Base-by-base conservation (phyloP, 2,888 invertebrate genomes). In the Fissipunctia ypsillon region DNA sequence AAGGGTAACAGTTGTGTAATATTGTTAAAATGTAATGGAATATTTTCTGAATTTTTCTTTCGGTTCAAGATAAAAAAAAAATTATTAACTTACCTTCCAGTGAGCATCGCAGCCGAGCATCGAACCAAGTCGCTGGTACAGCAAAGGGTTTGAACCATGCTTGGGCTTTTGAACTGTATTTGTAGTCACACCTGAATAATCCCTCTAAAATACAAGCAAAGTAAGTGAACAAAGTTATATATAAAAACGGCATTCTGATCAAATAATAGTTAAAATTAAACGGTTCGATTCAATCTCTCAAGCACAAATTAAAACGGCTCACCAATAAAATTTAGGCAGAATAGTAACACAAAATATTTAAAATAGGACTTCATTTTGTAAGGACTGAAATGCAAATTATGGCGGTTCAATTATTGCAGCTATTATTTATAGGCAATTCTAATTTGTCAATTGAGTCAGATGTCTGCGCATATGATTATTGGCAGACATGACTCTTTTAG, bases 131-230 rank as follows among this genome's bases (percentile, higher is more conserved):
- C 3, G 81, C 83, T 1, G 81, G 81, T 3, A 83, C 31, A 12
- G 31, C 4, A 19, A 69, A 56, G 1, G 19, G 45, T 43, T 83
- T 81, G n/a, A 81, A 75, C 81, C 81, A 81, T 14, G 41, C 65
- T 14, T 64, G 12, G 0, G 69, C 71, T 12, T 35, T 48, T 0
- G 63, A 5, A 57, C 79, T 83, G n/a, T 64, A 81, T 9, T 56
- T 60, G 56, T 83, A 81, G 48, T 83, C 81, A 60, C 80, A 81
- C 35, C 80, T 63, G 12, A 73, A 83, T 1, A 25, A n/a, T 6
- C 50, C 69, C 5, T 81, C 80, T 81, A 22, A 50, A 76, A 75
- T 4, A 28, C 7, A 56, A 43, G 3, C 3, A 48, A 59, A 19
- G 19, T 12, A 7, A n/a, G 16, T 52, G 4, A 9, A 38, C 2